Evolutionary conservation across 2,888 invertebrate species (phyloP), one percentile per base, ranked within the genome.

Genomic region (Lordiphosa andalusiaca): DNA sequence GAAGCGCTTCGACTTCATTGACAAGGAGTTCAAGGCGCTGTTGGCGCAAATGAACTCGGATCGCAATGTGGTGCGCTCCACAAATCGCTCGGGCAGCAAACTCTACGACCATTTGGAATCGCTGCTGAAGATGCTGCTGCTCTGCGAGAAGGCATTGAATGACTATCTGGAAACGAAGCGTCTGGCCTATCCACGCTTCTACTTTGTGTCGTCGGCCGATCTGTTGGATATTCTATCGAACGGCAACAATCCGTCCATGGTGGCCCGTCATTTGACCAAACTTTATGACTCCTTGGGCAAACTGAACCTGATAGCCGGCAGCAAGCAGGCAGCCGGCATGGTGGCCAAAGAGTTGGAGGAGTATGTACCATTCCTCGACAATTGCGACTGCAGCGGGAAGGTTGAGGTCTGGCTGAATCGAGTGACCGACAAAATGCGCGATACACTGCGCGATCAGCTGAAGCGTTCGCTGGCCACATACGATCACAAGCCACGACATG

Each of bases 141-240:
- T 96, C 3, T 98, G 98, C 88, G 98, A 98, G 88, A 98, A 98
- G 89, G 98, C 98, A 0, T 90, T 98, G 38, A 96, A 98, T 39
- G 95, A 98, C 88, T 98, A 98, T 87, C 91, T 98, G 73, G 98
- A 98, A 89, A 98, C 97, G 0, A 98, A 98, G 88, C 92, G 98
- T 51, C 91, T 98, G 67, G 95, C 96, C 0, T 98, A 97, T 90
- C 98, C 98, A 10, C 92, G 98, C 42, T 98, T 98, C 89, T 98
- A 98, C 89, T 98, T 98, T 87, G 95, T 98, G 0, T 98, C 98
- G 0, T 95, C 97, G 0, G 95, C 96, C 0, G 98, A 98, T 91
- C 91, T 98, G 54, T 91, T 98, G 13, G 98, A 94, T 84, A 94
- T 94, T 69, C 87, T 94, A 41, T 93, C 93, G 0, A 93, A 92